Percentiles rank a stretch among this genome's conserved stretches.
phyloP scores from a whole-genome alignment of 2,797 vertebrate genomes.

The Oreortyx pictus region DNA sequence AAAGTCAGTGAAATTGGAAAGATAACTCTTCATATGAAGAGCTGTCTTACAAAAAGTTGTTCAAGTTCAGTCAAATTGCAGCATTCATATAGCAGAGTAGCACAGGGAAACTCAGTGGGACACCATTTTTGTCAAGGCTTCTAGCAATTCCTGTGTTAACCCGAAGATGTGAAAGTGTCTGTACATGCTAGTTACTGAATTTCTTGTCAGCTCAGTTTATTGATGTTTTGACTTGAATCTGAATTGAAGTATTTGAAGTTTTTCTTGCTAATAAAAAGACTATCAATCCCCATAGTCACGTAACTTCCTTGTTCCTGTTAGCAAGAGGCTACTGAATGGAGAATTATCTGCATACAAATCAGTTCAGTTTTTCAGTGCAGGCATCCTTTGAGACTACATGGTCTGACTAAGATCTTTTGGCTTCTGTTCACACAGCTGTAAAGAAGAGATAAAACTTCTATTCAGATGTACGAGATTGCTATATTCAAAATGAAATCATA shows the following conservation, averaged over 20 bases:
- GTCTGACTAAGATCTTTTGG: not conserved
- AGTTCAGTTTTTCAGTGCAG: not conserved
- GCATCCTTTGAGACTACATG: not conserved
- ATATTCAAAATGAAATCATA: not conserved
- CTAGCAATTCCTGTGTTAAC: not conserved
- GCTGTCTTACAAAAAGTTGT: not conserved
- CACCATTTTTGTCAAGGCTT: not conserved
- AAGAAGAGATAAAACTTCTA: not conserved
- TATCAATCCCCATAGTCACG: not conserved
- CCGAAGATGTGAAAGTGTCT: not conserved
- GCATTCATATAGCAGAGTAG: not conserved
- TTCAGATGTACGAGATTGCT: not conserved
- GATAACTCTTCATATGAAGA: not conserved
- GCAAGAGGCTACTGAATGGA: not conserved
- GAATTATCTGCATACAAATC: not conserved
- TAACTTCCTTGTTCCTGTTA: not conserved
- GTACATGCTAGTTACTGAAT: not conserved
- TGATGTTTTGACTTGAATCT: not conserved
- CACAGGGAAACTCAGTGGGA: not conserved
- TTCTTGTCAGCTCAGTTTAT: not conserved
- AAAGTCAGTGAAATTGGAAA: conserved; percentile 35
- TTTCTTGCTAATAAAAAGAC: not conserved
- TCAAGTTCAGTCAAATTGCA: not conserved
- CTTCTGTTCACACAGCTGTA: not conserved
- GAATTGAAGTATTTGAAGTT: not conserved